A percentile compares a stretch with the other conserved stretches of the same genome.
phyloP scores from a whole-genome alignment of 2,888 invertebrate genomes.

The Sceliomorpha sp. region DNA sequence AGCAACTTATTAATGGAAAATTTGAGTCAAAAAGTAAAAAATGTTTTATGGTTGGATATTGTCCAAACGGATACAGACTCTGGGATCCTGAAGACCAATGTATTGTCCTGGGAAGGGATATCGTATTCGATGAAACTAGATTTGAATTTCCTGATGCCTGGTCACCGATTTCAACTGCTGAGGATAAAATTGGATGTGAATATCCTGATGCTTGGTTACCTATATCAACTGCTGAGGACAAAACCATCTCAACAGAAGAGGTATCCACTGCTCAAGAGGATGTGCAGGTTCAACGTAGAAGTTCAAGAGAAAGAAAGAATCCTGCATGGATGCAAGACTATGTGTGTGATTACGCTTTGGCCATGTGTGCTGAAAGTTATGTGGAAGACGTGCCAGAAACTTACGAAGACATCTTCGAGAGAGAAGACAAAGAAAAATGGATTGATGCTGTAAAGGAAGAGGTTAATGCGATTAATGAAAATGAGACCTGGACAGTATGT shows the following conservation, averaged over 20 bases:
- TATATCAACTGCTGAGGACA: too few relatives aligned
- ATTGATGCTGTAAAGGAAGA: constrained; percentile 55
- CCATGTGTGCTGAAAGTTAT: constrained; percentile 21
- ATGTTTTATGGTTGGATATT: too few relatives aligned
- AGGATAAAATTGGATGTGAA: background rate
- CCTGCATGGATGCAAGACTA: constrained; percentile 15
- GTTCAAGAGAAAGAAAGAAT: constrained; percentile 3
- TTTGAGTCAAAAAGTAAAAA: too few relatives aligned
- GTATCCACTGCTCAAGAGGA: too few relatives aligned
- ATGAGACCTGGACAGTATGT: constrained; percentile 60
- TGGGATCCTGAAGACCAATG: too few relatives aligned
- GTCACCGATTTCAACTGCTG: constrained; percentile 17
- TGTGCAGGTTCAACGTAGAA: too few relatives aligned
- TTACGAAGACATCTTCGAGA: constrained; percentile 24
- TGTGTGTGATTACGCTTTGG: constrained; percentile 5
- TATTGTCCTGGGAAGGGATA: too few relatives aligned
- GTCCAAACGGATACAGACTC: too few relatives aligned
- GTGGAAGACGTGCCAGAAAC: constrained; percentile 17
- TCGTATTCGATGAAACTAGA: constrained; percentile 58
- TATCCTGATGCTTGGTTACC: too few relatives aligned
- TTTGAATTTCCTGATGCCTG: constrained; percentile 22
- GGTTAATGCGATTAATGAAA: constrained; percentile 50
- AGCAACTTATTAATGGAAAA: too few relatives aligned
- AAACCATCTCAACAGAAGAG: too few relatives aligned
- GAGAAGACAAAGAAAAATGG: constrained; percentile 44